Percentiles rank a stretch among this genome's conserved stretches.
These are phyloP conservation scores for Megalurothrips usitatus DNA, from an alignment of 2,888 invertebrate species.

Conservation along the genomic window DNA sequence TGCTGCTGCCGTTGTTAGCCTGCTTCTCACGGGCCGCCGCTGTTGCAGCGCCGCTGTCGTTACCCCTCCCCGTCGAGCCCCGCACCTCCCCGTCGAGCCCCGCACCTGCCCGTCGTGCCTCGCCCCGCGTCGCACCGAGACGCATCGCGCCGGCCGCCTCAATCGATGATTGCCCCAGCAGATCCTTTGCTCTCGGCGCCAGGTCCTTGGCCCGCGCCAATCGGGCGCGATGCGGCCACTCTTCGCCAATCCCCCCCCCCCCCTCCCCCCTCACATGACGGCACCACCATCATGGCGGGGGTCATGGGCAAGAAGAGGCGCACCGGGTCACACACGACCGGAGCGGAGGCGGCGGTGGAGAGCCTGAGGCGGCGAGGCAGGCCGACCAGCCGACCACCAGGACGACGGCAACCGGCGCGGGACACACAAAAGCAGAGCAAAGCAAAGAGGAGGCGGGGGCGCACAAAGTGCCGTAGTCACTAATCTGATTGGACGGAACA, in stretches of 20 bases:
- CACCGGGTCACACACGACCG: too few species aligned
- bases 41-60: background rate
- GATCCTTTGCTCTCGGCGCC: background rate
- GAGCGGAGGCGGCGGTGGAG: too few species aligned
- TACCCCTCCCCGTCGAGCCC: background rate
- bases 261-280: too few species aligned
- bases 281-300: too few species aligned
- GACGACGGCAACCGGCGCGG: too few species aligned
- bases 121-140: background rate
- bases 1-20: background rate
- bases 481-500: background rate
- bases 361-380: background rate
- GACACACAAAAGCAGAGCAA: background rate
- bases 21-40: background rate
- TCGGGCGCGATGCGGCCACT: background rate
- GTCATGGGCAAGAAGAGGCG: too few species aligned
- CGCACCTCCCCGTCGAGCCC: background rate
- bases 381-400: background rate
- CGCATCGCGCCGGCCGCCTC: background rate
- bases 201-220: background rate
- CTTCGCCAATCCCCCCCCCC: background rate
- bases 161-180: background rate
- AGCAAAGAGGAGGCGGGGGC: too few species aligned
- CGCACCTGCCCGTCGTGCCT: background rate
- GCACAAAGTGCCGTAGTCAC: background rate